phyloP scores from a whole-genome alignment of 2,888 invertebrate genomes.

The Leptinotarsa rubiginosa region DNA sequence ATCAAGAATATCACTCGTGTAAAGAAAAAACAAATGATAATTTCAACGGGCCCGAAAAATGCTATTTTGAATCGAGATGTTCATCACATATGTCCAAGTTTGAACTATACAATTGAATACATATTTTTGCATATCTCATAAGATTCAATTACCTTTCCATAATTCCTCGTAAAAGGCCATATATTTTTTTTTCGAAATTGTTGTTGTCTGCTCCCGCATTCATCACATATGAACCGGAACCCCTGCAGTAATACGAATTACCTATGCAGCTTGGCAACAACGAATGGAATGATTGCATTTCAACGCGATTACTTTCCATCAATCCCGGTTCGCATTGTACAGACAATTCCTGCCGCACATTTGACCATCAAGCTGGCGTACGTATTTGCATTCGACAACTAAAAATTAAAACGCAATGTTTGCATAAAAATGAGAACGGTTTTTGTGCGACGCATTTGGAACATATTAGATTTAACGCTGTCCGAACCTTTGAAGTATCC shows the following conservation, averaged over 20 bases:
- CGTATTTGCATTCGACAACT: conserved; percentile 45
- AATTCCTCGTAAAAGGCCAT: too few species aligned
- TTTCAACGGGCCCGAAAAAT: too few species aligned
- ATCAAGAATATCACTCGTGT: too few species aligned
- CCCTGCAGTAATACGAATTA: conserved; percentile 3
- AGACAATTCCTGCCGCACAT: conserved; percentile 15
- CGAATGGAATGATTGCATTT: conserved; percentile 4
- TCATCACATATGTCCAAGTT: too few species aligned
- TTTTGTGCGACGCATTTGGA: conserved; percentile 44
- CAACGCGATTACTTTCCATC: conserved; percentile 14
- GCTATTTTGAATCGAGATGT: too few species aligned
- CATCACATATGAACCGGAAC: neutral
- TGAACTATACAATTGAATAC: too few species aligned
- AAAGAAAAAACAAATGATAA: too few species aligned
- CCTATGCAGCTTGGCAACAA: conserved; percentile 9
- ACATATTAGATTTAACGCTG: conserved; percentile 46
- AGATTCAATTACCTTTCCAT: too few species aligned
- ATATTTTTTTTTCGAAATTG: neutral
- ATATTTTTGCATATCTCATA: too few species aligned
- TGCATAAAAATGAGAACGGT: conserved; percentile 50
- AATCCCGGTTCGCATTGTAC: conserved; percentile 13
- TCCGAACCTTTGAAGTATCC: conserved; percentile 49
- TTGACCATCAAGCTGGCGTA: conserved; percentile 7
- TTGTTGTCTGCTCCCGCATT: neutral
- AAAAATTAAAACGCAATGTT: conserved; percentile 49